Evolutionary conservation across 1,140 invertebrate species (phyloP).

Genomic region (Brachionus sp.): DNA sequence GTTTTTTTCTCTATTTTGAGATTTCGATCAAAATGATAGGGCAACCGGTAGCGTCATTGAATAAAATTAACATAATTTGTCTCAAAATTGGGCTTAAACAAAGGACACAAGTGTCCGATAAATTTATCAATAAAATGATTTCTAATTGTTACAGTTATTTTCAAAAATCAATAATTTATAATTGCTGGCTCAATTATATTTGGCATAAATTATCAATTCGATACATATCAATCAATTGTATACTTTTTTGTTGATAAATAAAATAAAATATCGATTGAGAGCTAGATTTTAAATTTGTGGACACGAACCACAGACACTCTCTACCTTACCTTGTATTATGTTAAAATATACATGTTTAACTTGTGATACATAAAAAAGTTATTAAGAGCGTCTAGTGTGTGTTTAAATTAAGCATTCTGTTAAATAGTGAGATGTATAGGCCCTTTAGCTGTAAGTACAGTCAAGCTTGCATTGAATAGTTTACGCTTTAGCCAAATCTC

Average conservation of each 20-base stretch:
- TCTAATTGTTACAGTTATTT: not conserved
- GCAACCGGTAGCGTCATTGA: not conserved
- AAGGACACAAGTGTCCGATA: not conserved
- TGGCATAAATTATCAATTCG: no score
- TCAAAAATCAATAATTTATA: not conserved
- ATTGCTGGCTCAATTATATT: not conserved
- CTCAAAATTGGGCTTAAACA: not conserved
- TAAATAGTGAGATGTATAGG: not conserved
- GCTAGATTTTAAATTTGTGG: not conserved
- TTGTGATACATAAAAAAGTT: not conserved
- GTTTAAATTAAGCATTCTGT: not conserved
- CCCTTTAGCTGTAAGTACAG: not conserved
- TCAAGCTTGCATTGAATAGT: not conserved
- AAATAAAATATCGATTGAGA: not conserved
- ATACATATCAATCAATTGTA: no score
- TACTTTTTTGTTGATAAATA: not conserved
- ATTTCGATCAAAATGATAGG: slow-evolving; percentile 30
- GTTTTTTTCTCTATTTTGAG: not conserved
- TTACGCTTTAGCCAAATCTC: not conserved
- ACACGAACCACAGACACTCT: not conserved
- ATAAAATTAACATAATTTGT: not conserved
- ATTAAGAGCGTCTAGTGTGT: not conserved
- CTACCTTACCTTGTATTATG: not conserved
- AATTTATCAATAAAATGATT: not conserved
- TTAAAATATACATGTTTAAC: not conserved